Evolutionary conservation across 2,797 vertebrate genomes (phyloP), one percentile per base, ranked within the genome.

Genomic region (Crenichthys baileyi): DNA sequence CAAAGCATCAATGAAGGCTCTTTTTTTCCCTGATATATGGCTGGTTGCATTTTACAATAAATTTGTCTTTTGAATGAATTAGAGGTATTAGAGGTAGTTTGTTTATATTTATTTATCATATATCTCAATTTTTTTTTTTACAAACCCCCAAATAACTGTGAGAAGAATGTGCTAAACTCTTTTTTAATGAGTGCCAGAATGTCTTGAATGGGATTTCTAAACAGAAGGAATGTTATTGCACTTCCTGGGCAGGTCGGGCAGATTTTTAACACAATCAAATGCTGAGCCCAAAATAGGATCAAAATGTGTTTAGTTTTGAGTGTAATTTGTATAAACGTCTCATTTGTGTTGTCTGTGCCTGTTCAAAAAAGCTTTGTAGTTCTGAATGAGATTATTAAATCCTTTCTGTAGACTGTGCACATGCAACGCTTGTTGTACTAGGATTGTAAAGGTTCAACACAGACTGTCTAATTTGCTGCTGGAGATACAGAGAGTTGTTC

Each of bases 151-250:
- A 82, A 88, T 88, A 79, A 81, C 73, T 70, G 18, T 78, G 61
- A 87, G 82, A 85, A 63, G 76, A 89, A 90, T 80, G 82, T 75
- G 70, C 78, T 73, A 16, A 87, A 91, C 83, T 76, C 63, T 70
- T 46, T 71, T 91, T 92, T 90, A 88, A 91, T 91, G 85, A 83
- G 83, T 85, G 86, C 26, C 88, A 87, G 70, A 78, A n/a, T 46
- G 44, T 78, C 76, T 79, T 80, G 56, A 85, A 79, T 81, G 72
- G 58, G 72, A 71, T 73, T 79, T 90, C 80, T 76, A 71, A 71
- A 77, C 61, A 41, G 31, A 77, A 75, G 75, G 81, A 87, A 78
- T 81, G 82, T 90, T 86, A 79, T 68, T 61, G 67, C 77, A 85
- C 90, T 89, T 90, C 79, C 81, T 77, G 85, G 82, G 81, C 85